Percentiles rank a stretch among this genome's conserved stretches.
phyloP scores from a whole-genome alignment of 53 echinoderm and acorn worm genomes.

The Stichopus horrens region DNA sequence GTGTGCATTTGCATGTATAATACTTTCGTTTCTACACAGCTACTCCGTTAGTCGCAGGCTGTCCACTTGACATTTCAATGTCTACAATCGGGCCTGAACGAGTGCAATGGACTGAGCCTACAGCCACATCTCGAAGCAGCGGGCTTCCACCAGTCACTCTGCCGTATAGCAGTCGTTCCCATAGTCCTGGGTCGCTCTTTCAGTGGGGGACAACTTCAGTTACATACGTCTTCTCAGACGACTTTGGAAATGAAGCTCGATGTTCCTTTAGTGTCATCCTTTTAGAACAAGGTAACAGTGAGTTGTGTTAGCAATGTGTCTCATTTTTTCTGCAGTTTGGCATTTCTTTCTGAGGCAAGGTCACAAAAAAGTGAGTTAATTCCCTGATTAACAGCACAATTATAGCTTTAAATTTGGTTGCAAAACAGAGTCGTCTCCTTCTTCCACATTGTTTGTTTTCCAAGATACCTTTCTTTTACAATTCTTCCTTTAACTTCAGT shows the following conservation, averaged over 20 bases:
- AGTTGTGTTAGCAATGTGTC: no score
- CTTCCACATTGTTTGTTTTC: no score
- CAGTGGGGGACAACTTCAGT: background rate
- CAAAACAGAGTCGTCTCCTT: no score
- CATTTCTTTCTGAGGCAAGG: no score
- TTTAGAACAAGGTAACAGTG: background rate
- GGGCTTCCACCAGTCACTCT: background rate
- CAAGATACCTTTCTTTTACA: no score
- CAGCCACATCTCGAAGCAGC: background rate
- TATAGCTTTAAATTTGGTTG: no score
- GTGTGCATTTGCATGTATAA: no score
- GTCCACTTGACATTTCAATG: background rate
- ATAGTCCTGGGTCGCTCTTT: background rate
- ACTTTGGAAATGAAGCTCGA: background rate
- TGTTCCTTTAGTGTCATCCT: background rate
- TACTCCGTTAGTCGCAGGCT: background rate
- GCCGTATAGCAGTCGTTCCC: background rate
- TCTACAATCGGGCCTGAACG: background rate
- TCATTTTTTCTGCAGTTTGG: no score
- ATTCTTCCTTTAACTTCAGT: no score
- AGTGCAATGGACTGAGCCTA: background rate
- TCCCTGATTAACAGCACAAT: no score
- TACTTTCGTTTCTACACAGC: background rate
- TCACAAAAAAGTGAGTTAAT: no score
- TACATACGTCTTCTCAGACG: background rate